These are phyloP conservation scores for Macrophya annulata DNA, from an alignment of 2,888 invertebrate species.

Conservation along the genomic window DNA sequence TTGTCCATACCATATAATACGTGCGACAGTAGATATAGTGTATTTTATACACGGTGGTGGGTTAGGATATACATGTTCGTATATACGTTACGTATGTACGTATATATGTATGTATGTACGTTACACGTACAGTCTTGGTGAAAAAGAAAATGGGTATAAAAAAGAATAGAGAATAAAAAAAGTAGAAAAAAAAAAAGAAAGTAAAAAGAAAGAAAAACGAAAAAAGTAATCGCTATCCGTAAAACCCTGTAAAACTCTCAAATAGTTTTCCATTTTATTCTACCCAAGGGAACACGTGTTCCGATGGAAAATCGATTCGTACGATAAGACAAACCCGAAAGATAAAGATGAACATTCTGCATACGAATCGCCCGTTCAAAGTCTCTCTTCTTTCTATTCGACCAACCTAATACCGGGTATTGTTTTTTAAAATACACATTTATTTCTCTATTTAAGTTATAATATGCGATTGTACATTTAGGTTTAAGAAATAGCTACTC, in stretches of 20 bases:
- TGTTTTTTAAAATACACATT: background rate
- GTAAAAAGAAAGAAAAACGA: background rate
- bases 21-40: background rate
- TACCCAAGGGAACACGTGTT: slow-evolving; percentile 43
- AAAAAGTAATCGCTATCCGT: background rate
- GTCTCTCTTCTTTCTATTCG: background rate
- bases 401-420: background rate
- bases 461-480: background rate
- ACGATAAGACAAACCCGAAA: slow-evolving; percentile 45
- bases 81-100: background rate
- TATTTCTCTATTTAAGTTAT: background rate
- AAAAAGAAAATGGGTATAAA: background rate
- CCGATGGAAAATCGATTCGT: slow-evolving; percentile 8
- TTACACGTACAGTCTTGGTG: background rate
- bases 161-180: background rate
- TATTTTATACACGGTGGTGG: background rate
- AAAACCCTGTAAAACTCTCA: slow-evolving; percentile 33
- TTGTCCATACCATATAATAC: background rate
- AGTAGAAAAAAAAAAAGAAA: background rate
- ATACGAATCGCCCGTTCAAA: slow-evolving; percentile 27
- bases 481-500: background rate
- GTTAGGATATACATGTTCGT: background rate
- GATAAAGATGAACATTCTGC: slow-evolving; percentile 40
- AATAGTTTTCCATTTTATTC: slow-evolving; percentile 37
- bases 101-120: background rate